Percentiles rank a stretch among this genome's conserved stretches.
Conservation (phyloP, 2,113 vertebrate species). For the Nipponia nippon region DNA sequence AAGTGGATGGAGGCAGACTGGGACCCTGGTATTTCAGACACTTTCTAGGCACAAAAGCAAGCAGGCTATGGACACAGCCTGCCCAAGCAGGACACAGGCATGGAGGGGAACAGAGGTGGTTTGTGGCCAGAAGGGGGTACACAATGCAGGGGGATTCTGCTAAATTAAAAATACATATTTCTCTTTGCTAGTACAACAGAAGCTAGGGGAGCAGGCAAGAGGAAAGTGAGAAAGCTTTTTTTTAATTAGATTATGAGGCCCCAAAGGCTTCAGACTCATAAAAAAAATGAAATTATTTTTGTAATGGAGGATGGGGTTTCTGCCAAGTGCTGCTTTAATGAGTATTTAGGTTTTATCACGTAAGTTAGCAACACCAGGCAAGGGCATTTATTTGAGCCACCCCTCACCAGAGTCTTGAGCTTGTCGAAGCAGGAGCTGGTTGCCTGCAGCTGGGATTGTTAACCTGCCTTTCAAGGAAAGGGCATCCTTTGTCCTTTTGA, state of each 20-base stretch:
- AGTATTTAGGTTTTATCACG: conserved; percentile 34
- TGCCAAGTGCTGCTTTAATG: conserved; percentile 47
- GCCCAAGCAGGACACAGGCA: not conserved
- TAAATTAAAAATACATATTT: conserved; percentile 51
- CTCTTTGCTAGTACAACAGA: conserved; percentile 13
- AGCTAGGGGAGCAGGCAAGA: conserved; percentile 17
- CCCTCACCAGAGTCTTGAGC: not conserved
- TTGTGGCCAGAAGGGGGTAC: not conserved
- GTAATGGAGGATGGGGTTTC: conserved; percentile 54
- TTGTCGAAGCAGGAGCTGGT: not conserved
- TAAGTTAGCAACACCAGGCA: not conserved
- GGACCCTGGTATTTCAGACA: not conserved
- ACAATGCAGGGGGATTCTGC: not conserved
- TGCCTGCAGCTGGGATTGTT: not conserved
- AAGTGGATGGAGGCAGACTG: not conserved
- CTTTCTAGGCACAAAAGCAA: not conserved
- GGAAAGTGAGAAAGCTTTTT: conserved; percentile 35
- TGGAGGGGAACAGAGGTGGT: not conserved
- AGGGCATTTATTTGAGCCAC: not conserved
- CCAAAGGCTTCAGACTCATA: conserved; percentile 45
- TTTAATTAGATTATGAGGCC: conserved; percentile 63
- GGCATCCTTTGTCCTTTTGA: not conserved
- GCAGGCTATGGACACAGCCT: not conserved
- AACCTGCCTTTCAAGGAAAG: not conserved
- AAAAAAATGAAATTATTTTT: conserved; percentile 39